Base-by-base conservation (phyloP, 2,888 invertebrate genomes). In the Eledona agricola region DNA sequence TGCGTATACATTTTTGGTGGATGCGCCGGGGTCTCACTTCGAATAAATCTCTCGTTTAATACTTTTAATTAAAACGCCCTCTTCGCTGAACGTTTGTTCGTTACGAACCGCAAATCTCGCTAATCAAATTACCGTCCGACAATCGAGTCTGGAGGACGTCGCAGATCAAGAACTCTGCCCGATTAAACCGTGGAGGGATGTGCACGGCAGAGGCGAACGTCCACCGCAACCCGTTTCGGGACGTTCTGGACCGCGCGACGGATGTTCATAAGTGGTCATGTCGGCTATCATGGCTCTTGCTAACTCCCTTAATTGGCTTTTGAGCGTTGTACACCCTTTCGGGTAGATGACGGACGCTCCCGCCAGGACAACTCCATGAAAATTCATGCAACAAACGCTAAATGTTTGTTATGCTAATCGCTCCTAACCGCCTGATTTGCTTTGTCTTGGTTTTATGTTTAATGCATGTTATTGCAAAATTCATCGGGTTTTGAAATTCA, bases 271-370 rank as follows among this genome's bases (percentile, higher is more conserved):
- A 46, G 34, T 46, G 46, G 34, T 26, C 7, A 17, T 26, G 32
- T 34, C 19, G 10, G 34, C n/a, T n/a, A 34, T 46, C 34, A 46
- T 34, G 26, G 34, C 12, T 20, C 26, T 10, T 16, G 16, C 13
- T n/a, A 42, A 31, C 34, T 34, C 25, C 9, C 34, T n/a, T 46
- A 35, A 46, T 46, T 46, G 46, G 26, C 46, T 35, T 46, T 46
- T 46, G 26, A 46, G 46, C 19, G 34, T 35, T 46, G 19, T 22
- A 13, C 46, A 46, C 12, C 19, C 29, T 9, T n/a, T n/a, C n/a
- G n/a, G n/a, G n/a, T n/a, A n/a, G n/a, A n/a, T 20, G 28, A 4
- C 7, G 34, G 19, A 4, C 19, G n/a, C n/a, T n/a, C n/a, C n/a
- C n/a, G n/a, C n/a, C n/a, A n/a, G n/a, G n/a, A n/a, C n/a, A n/a